A percentile compares a stretch with the other conserved stretches of the same genome.
These are phyloP conservation scores for Scaptomyza cyrtandrae DNA, from an alignment of 2,888 invertebrate species.

Conservation along the genomic window DNA sequence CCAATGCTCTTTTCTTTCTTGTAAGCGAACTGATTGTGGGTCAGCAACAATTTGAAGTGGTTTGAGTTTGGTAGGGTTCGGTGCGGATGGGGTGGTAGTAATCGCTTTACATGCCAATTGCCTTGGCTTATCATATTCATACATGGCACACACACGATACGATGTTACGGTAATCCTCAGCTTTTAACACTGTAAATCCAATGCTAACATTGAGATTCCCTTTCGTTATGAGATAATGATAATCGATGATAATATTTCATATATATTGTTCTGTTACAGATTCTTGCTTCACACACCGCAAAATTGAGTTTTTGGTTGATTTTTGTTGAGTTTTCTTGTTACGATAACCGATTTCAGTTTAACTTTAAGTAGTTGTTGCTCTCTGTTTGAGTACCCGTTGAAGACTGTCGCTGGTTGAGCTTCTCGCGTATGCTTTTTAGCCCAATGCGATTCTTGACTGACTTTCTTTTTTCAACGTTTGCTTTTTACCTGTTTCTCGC, in stretches of 20 bases:
- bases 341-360: conserved; percentile 47
- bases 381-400: conserved; percentile 71
- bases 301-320: conserved; percentile 17
- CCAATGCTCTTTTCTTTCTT: conserved; percentile 49
- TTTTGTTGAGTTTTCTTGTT: conserved; percentile 23
- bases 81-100: conserved; percentile 10
- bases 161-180: conserved; percentile 49
- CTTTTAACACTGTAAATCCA: conserved; percentile 58
- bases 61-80: not conserved
- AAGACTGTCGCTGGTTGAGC: conserved; percentile 78
- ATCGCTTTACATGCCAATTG: conserved; percentile 61
- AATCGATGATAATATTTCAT: conserved; percentile 29
- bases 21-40: conserved; percentile 25
- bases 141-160: conserved; percentile 45
- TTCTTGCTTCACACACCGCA: conserved; percentile 51
- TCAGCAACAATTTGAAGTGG: conserved; percentile 22
- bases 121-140: conserved; percentile 42
- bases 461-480: conserved; percentile 66
- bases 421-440: conserved; percentile 82
- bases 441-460: conserved; percentile 64
- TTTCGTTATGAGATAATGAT: conserved; percentile 33
- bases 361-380: conserved; percentile 56
- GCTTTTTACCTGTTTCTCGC: conserved; percentile 68
- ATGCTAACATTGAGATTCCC: conserved; percentile 52
- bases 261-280: conserved; percentile 30